Evolutionary conservation across 1,140 invertebrate genomes (phyloP), one percentile per base, ranked within the genome.

Genomic region (Manduca sexta): DNA sequence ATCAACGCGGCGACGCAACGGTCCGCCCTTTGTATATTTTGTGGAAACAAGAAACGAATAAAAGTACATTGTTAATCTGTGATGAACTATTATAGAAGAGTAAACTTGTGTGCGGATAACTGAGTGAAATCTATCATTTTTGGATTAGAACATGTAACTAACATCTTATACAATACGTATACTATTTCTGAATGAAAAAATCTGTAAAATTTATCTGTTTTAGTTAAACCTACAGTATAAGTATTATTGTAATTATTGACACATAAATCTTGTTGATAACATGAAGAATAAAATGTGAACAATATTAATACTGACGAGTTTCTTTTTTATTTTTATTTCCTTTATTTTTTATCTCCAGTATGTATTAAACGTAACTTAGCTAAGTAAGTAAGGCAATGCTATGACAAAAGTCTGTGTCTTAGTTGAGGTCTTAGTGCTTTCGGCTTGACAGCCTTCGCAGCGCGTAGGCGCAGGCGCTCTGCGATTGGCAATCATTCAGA

Each of bases 61-160:
- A n/a, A n/a, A 84, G 80, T 84, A 84, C 80, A 84, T 73, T 68
- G 77, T 72, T 56, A 70, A 82, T 79, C 81, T 84, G 81, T 84
- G 81, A 84, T 84, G 67, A 74, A 71, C 64, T 80, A 74, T 65
- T 72, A 72, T 75, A 77, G 66, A 62, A 67, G 60, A 61, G 60
- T 65, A 59, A 72, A 58, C 57, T 69, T 74, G 64, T 52, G 60
- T 49, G 68, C 54, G 70, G 69, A 70, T 66, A 52, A 57, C 48
- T 51, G 53, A 65, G 57, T 68, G 56, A 71, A 52, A 54, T 53
- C 56, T 49, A 61, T 63, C 48, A 56, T 69, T 58, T 58, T 59
- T 54, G 54, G 54, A 65, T 45, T 58, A 62, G 64, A 45, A 35
- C 13, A 59, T 64, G 62, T 68, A 74, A 71, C 64, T 74, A 55